A percentile compares a stretch with the other conserved stretches of the same genome.
Evolutionary conservation across 2,113 vertebrate species (phyloP).

Genomic region (Salvelinus sp.): DNA sequence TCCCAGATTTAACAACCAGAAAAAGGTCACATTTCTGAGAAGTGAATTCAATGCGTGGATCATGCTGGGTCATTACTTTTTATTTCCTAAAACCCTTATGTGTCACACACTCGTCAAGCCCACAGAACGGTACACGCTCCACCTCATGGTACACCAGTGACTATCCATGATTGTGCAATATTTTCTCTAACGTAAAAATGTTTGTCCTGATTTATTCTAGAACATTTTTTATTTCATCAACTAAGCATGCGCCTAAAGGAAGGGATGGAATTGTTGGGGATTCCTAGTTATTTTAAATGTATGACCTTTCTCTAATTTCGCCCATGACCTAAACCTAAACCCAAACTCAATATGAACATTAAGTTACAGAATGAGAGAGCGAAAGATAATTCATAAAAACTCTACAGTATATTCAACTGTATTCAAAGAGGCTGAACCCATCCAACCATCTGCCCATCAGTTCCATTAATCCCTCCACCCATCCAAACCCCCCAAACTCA

Average conservation of each 20-base stretch:
- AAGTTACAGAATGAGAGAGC: too few relatives aligned
- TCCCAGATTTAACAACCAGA: slow-evolving; percentile 68
- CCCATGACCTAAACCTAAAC: too few relatives aligned
- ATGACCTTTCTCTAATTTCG: too few relatives aligned
- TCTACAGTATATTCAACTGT: neutral
- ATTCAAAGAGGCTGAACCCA: neutral
- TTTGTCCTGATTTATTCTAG: too few relatives aligned
- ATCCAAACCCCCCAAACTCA: neutral
- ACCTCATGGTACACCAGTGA: slow-evolving; percentile 1
- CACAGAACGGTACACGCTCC: neutral
- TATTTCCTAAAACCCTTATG: slow-evolving; percentile 74
- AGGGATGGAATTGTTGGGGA: too few relatives aligned
- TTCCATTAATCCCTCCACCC: neutral
- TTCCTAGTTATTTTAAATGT: too few relatives aligned
- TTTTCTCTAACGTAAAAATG: too few relatives aligned
- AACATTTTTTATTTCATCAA: too few relatives aligned
- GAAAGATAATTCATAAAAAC: too few relatives aligned
- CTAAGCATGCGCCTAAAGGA: too few relatives aligned
- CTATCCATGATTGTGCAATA: neutral
- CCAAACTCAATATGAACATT: too few relatives aligned
- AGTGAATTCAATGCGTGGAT: slow-evolving; percentile 72
- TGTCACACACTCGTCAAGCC: slow-evolving; percentile 64
- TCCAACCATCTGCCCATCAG: slow-evolving; percentile 15
- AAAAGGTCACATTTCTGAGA: slow-evolving; percentile 80
- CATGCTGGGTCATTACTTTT: slow-evolving; percentile 79